Evolutionary conservation across 2,797 vertebrate genomes (phyloP), one percentile per base, ranked within the genome.

Genomic region (Gymnopithys bicolor): DNA sequence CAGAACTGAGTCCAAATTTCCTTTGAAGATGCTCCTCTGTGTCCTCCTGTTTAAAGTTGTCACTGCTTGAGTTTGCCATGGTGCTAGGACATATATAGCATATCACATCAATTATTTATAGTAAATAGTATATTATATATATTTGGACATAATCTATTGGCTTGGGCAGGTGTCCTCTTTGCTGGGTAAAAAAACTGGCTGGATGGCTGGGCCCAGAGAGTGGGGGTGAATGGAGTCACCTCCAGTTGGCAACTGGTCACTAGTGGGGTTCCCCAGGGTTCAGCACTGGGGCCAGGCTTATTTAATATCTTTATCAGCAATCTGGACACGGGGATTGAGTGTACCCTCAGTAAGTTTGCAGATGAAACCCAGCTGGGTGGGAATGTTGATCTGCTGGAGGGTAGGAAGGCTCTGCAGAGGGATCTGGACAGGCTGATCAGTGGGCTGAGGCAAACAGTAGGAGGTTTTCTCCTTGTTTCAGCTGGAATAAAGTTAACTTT

Each of bases 381-480:
- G 37, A 45, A 8, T 45, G n/a, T 22, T 37, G 49, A 49, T 45
- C 24, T 39, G 37, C 49, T 63, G 56, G 51, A 70, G 13, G 8
- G 24, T 7, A 9, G 64, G 30, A 76, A 58, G 28, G 58, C 21
- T 63, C 10, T 37, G 23, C 33, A 58, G 23, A 37, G 56, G 33
- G 56, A 35, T 37, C 28, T 56, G 28, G 24, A n/a, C 37, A 30
- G 58, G 43, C 33, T 53, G 69, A 60, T 74, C 4, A 0, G 41
- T 39, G 28, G 28, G 11, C n/a, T 0, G 0, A 45, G 43, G 43
- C 17, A 24, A 51, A 46, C 13, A 45, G 37, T 43, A 63, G 49
- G 49, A 63, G 28, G 5, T 22, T 69, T 28, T 52, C 24, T 39
- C 64, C 37, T 83, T 46, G 37, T 64, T 64, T 64, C 45, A 70